phyloP scores from a whole-genome alignment of 1,140 invertebrate genomes.

The Anadara kagoshimensis region DNA sequence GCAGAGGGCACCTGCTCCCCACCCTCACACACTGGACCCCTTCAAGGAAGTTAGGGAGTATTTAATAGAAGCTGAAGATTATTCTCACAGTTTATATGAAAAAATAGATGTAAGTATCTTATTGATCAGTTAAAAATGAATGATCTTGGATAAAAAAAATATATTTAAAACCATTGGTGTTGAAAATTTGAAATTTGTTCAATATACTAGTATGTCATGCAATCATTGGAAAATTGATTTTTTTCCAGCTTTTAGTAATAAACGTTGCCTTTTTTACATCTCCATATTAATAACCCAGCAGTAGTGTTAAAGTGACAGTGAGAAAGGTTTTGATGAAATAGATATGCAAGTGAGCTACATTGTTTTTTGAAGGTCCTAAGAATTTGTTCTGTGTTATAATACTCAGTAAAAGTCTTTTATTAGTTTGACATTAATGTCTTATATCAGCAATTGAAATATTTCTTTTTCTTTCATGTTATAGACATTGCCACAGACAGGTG shows the following conservation, averaged over 20 bases:
- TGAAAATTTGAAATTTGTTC: too few relatives aligned
- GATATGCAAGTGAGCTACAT: too few relatives aligned
- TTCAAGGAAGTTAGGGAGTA: constrained; percentile 65
- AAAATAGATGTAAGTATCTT: constrained; percentile 60
- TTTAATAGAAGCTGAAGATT: constrained; percentile 59
- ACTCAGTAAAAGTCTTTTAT: too few relatives aligned
- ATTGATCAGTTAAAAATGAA: too few relatives aligned
- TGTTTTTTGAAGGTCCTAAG: too few relatives aligned
- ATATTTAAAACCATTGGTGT: too few relatives aligned
- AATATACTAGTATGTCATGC: too few relatives aligned
- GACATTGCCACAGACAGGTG: constrained; percentile 41
- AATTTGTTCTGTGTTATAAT: too few relatives aligned
- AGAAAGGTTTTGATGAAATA: too few relatives aligned
- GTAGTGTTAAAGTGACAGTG: too few relatives aligned
- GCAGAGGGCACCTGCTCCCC: constrained; percentile 44
- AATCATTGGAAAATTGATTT: background rate
- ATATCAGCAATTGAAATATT: background rate
- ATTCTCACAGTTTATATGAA: constrained; percentile 50
- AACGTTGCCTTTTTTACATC: background rate
- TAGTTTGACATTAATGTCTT: background rate
- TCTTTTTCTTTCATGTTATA: constrained; percentile 39
- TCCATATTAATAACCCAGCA: too few relatives aligned
- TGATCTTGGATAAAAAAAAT: too few relatives aligned
- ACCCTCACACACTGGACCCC: constrained; percentile 51
- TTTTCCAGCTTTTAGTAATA: background rate